Conservation (phyloP, 1,140 invertebrate genomes). For the Rhizoglyphus robini region DNA sequence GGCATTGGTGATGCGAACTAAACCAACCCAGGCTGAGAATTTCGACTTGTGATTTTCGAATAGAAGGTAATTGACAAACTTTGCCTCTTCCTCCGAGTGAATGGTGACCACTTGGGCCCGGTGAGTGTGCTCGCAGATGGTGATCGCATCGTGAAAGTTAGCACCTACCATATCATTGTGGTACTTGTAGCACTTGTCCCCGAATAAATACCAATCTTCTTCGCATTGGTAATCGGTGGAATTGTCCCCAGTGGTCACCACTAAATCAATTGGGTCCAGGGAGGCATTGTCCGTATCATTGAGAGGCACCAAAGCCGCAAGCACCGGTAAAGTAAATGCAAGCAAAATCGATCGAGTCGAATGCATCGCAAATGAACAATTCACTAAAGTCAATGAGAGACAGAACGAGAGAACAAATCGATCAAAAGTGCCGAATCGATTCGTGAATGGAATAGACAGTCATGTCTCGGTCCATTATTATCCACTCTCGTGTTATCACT, state of each 20-base stretch:
- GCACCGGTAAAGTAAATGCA: no score
- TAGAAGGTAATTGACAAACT: not conserved
- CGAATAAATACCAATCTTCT: not conserved
- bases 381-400: no score
- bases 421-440: no score
- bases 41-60: constrained; percentile 3
- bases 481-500: no score
- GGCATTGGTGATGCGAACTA: not conserved
- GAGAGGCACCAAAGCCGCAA: no score
- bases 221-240: not conserved
- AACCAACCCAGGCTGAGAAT: constrained; percentile 14
- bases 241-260: not conserved
- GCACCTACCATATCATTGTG: constrained; percentile 8
- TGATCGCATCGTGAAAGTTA: constrained; percentile 15
- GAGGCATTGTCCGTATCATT: no score
- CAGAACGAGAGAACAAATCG: no score
- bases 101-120: not conserved
- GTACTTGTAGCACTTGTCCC: constrained; percentile 1
- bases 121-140: constrained; percentile 4
- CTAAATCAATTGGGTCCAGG: not conserved
- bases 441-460: no score
- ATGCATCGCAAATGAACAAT: no score
- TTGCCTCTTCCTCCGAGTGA: not conserved
- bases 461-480: no score
- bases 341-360: no score